Conservation (phyloP, 2,888 invertebrate genomes). For the Nomada flava region DNA sequence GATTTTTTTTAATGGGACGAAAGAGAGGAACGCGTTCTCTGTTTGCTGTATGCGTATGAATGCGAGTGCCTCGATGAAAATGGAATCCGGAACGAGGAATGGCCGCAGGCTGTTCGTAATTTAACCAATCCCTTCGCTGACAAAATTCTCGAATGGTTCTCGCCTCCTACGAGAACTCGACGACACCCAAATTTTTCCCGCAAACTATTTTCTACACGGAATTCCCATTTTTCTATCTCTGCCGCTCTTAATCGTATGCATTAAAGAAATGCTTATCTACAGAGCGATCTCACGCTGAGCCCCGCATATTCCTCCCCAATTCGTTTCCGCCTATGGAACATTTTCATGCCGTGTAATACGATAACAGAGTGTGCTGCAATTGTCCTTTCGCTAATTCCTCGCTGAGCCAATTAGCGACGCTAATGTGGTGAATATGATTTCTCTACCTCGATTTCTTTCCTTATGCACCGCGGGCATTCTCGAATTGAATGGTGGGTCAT, state of each 20-base stretch:
- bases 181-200: not conserved
- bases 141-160: conserved; percentile 22
- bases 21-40: not conserved
- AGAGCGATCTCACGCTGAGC: not conserved
- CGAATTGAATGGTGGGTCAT: too few species aligned
- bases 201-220: not conserved
- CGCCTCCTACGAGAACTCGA: not conserved
- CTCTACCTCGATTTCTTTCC: not conserved
- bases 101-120: conserved; percentile 55
- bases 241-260: not conserved
- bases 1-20: too few species aligned
- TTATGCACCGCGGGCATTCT: not conserved
- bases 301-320: conserved; percentile 18
- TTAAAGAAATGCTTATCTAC: not conserved
- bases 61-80: conserved; percentile 20
- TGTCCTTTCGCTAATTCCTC: not conserved
- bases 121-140: conserved; percentile 51
- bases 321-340: conserved; percentile 16
- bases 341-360: conserved; percentile 6
- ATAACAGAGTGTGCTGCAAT: not conserved
- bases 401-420: not conserved
- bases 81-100: conserved; percentile 23
- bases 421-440: not conserved
- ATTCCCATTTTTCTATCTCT: not conserved
- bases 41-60: not conserved